Conservation (phyloP, 2,888 invertebrate genomes). For the Scaptomyza caliginosa region DNA sequence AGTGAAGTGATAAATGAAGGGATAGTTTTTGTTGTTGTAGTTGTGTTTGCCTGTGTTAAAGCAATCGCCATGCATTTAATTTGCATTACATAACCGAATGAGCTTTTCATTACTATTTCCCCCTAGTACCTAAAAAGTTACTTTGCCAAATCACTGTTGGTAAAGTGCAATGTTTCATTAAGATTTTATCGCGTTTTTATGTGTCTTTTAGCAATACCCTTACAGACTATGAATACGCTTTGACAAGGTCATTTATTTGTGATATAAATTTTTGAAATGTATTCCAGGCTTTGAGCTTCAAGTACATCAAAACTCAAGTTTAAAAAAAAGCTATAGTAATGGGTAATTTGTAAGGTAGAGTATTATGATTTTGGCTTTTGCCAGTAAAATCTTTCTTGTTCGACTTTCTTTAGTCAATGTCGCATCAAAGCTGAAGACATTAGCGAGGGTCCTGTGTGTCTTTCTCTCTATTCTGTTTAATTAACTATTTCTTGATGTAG, state of each 20-base stretch:
- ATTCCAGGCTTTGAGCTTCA: background rate
- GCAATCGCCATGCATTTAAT: constrained; percentile 12
- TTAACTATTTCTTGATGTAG: constrained; percentile 59
- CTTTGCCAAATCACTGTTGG: constrained; percentile 52
- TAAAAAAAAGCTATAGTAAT: background rate
- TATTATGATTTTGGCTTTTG: background rate
- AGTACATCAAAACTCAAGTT: too few relatives aligned
- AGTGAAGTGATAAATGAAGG: too few relatives aligned
- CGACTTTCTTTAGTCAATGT: constrained; percentile 20
- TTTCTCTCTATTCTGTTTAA: constrained; percentile 47
- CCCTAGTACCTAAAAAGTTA: background rate
- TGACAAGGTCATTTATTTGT: background rate
- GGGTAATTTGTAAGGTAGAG: background rate
- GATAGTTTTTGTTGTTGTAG: background rate
- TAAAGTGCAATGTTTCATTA: constrained; percentile 58
- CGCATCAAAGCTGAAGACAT: constrained; percentile 44
- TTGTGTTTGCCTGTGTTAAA: background rate
- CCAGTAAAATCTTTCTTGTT: background rate
- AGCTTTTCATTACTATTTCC: background rate
- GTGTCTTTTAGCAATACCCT: constrained; percentile 1
- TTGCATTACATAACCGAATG: constrained; percentile 12
- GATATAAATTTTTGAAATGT: background rate
- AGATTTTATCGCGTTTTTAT: constrained; percentile 47
- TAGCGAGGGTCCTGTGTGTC: constrained; percentile 27
- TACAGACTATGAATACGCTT: background rate